These are phyloP conservation scores for Nymphicus hollandicus DNA, from an alignment of 2,113 vertebrate genomes.

Conservation along the genomic window DNA sequence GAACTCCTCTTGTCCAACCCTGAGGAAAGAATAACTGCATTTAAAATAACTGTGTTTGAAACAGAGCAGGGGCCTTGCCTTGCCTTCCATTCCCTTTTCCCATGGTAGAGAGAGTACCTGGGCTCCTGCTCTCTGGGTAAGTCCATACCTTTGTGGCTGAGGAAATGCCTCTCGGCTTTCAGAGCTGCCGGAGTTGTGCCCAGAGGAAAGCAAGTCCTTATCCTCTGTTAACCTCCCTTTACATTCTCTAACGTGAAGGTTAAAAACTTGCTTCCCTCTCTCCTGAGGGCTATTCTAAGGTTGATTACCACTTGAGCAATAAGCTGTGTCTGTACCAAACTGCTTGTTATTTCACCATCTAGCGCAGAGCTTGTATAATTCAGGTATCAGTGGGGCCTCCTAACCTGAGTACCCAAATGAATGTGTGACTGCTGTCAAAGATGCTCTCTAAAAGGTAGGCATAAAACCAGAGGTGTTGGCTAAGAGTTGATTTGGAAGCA, in stretches of 20 bases:
- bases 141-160: background rate
- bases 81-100: background rate
- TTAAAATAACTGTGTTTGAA: background rate
- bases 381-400: background rate
- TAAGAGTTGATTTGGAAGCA: background rate
- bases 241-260: background rate
- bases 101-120: rapidly evolving
- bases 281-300: background rate
- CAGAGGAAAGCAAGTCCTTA: background rate
- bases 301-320: background rate
- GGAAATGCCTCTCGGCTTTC: rapidly evolving
- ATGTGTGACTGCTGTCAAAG: rapidly evolving
- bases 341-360: background rate
- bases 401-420: background rate
- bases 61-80: background rate
- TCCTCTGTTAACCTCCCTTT: background rate
- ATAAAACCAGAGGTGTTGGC: rapidly evolving
- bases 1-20: background rate
- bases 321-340: background rate
- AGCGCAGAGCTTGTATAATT: background rate
- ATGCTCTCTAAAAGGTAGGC: rapidly evolving
- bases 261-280: background rate
- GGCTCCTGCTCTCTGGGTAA: rapidly evolving
- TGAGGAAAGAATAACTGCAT: background rate
- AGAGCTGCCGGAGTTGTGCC: rapidly evolving